phyloP scores from a whole-genome alignment of 1,140 invertebrate species.

The Akabosia matsudoensis region DNA sequence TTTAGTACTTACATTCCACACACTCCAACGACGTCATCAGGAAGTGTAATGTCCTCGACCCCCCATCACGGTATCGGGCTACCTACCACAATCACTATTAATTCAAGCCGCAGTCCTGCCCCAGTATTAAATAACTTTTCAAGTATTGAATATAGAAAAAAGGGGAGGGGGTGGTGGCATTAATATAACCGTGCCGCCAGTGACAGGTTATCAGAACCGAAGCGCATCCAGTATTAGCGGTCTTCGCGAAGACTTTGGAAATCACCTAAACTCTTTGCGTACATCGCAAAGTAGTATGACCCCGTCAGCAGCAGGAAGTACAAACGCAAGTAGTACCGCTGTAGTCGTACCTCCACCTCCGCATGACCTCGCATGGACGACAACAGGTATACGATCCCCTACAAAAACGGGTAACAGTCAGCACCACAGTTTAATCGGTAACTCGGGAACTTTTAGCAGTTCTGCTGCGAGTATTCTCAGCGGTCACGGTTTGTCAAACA shows the following conservation, averaged over 20 bases:
- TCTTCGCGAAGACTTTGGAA: constrained; percentile 18
- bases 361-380: background rate
- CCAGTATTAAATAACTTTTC: background rate
- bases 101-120: background rate
- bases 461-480: constrained; percentile 14
- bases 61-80: background rate
- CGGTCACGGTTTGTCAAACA: background rate
- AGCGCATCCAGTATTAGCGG: constrained; percentile 4
- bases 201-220: background rate
- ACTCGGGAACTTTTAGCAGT: constrained; percentile 11
- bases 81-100: background rate
- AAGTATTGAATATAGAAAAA: background rate
- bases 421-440: constrained; percentile 9
- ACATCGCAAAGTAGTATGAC: constrained; percentile 7
- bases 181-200: background rate
- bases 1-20: constrained; percentile 16
- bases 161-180: background rate
- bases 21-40: background rate
- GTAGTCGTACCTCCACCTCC: background rate
- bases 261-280: background rate
- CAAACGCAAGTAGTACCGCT: constrained; percentile 4
- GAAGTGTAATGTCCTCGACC: background rate
- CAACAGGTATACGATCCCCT: background rate
- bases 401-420: constrained; percentile 1
- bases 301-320: background rate